These are phyloP conservation scores for Leuciscus waleckii DNA, from an alignment of 2,797 vertebrate genomes.

Conservation along the genomic window DNA sequence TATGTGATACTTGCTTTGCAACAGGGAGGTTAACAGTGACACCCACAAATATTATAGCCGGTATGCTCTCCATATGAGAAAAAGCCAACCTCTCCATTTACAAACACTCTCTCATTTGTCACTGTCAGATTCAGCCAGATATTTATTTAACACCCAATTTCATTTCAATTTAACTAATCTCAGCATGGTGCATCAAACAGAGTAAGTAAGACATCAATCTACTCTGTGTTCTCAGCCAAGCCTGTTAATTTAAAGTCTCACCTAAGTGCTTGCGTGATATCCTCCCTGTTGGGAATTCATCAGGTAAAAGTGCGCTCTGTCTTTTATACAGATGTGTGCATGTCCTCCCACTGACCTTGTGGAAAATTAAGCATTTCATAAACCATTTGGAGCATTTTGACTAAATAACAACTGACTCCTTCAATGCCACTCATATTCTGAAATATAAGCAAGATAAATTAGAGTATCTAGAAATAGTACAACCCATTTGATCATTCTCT, in stretches of 20 bases:
- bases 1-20: slow-evolving; percentile 43
- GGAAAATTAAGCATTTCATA: slow-evolving; percentile 59
- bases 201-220: slow-evolving; percentile 66
- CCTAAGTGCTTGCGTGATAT: slow-evolving; percentile 60
- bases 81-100: slow-evolving; percentile 67
- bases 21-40: slow-evolving; percentile 53
- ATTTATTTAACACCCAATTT: slow-evolving; percentile 84
- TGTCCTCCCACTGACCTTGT: slow-evolving; percentile 59
- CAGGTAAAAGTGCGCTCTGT: slow-evolving; percentile 53
- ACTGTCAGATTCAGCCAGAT: slow-evolving; percentile 76
- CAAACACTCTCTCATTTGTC: slow-evolving; percentile 73
- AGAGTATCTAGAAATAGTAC: slow-evolving; percentile 17
- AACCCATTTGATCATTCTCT: background rate
- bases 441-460: slow-evolving; percentile 35
- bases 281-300: slow-evolving; percentile 57
- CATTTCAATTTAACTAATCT: slow-evolving; percentile 81
- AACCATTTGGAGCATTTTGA: slow-evolving; percentile 40
- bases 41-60: slow-evolving; percentile 48
- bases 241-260: slow-evolving; percentile 68
- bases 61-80: slow-evolving; percentile 46
- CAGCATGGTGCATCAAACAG: slow-evolving; percentile 72
- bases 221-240: slow-evolving; percentile 60
- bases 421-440: slow-evolving; percentile 17
- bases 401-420: slow-evolving; percentile 42
- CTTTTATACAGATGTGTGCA: slow-evolving; percentile 34